phyloP scores from a whole-genome alignment of 2,113 vertebrate species.

The Clupea harengus region DNA sequence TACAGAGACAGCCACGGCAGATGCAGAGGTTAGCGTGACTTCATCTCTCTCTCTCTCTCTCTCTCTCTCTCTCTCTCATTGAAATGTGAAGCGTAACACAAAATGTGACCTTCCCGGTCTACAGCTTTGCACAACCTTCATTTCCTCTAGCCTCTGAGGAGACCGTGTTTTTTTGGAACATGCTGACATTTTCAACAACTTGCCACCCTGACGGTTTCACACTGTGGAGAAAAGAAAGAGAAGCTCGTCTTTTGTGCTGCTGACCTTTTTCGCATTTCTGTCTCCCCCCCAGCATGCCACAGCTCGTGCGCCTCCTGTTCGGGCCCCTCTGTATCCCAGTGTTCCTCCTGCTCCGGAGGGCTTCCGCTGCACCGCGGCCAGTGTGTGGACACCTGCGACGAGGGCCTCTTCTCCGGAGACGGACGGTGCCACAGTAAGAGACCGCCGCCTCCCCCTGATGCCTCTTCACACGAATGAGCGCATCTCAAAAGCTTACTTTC shows the following conservation, averaged over 20 bases:
- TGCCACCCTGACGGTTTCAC: neutral
- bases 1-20: conserved; percentile 66
- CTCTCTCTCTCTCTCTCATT: neutral
- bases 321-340: conserved; percentile 79
- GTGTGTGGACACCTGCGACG: conserved; percentile 82
- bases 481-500: neutral
- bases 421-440: conserved; percentile 80
- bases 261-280: neutral
- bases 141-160: neutral
- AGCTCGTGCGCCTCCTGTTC: conserved; percentile 76
- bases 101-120: neutral
- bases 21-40: conserved; percentile 77
- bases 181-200: neutral
- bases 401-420: conserved; percentile 77
- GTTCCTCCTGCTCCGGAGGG: conserved; percentile 71
- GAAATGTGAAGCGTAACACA: neutral
- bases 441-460: neutral
- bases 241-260: neutral
- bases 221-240: neutral
- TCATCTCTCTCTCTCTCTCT: neutral
- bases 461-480: neutral
- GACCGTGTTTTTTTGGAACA: neutral
- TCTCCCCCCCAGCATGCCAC: conserved; percentile 78
- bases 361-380: conserved; percentile 72
- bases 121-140: neutral